A percentile compares a stretch with the other conserved stretches of the same genome.
phyloP scores from a whole-genome alignment of 2,113 vertebrate genomes.

The Tauraco erythrolophus region DNA sequence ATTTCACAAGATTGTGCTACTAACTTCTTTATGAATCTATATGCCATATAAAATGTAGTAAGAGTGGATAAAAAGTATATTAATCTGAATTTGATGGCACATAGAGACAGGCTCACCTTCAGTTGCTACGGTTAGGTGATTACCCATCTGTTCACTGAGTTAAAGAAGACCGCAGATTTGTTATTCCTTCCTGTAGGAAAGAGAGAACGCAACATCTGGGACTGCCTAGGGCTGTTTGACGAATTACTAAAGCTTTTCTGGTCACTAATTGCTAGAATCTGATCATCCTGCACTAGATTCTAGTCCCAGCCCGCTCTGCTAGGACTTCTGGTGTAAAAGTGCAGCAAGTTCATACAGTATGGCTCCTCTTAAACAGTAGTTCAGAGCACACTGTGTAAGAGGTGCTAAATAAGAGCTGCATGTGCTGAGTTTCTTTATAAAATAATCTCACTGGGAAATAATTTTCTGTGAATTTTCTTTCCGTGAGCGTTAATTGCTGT shows the following conservation, averaged over 20 bases:
- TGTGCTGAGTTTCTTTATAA: not conserved
- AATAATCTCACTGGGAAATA: not conserved
- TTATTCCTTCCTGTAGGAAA: not conserved
- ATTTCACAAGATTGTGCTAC: not conserved
- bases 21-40: not conserved
- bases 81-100: not conserved
- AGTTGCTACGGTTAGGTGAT: not conserved
- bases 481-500: not conserved
- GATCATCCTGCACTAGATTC: not conserved
- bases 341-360: not conserved
- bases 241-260: not conserved
- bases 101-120: not conserved
- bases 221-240: not conserved
- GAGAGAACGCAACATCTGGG: not conserved
- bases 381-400: not conserved
- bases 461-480: not conserved
- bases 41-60: not conserved
- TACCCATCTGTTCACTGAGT: not conserved
- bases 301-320: not conserved
- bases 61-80: not conserved
- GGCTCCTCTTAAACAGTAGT: not conserved
- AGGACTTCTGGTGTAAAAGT: not conserved
- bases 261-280: not conserved
- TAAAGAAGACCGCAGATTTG: not conserved
- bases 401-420: not conserved